These are phyloP conservation scores for Leptinotarsa peninsularis DNA, from an alignment of 2,888 invertebrate species.

Conservation along the genomic window DNA sequence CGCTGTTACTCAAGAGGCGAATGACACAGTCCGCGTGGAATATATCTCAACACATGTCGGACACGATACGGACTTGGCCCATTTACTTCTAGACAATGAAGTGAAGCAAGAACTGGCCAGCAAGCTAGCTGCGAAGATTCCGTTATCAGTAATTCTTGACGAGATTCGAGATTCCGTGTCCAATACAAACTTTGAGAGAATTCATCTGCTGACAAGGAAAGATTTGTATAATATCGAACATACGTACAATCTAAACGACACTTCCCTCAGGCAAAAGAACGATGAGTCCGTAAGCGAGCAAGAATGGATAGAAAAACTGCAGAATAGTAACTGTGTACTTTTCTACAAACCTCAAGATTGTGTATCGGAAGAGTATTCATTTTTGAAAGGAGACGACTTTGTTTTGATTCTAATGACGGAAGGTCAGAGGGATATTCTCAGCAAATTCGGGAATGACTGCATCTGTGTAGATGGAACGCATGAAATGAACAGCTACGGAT, in stretches of 20 bases:
- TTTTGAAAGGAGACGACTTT: slow-evolving; percentile 49
- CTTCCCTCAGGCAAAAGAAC: slow-evolving; percentile 22
- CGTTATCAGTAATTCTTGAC: slow-evolving; percentile 33
- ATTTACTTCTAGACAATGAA: slow-evolving; percentile 23
- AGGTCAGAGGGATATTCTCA: slow-evolving; percentile 49
- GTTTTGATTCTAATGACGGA: slow-evolving; percentile 40
- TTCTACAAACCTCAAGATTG: slow-evolving; percentile 48
- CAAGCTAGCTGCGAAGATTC: slow-evolving; percentile 38
- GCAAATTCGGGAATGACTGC: slow-evolving; percentile 48
- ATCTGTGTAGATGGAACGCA: slow-evolving; percentile 54
- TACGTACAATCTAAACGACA: background rate
- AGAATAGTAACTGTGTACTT: slow-evolving; percentile 31
- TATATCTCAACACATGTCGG: slow-evolving; percentile 28
- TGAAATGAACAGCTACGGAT: slow-evolving; percentile 1
- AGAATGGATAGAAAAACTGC: slow-evolving; percentile 21
- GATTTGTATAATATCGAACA: slow-evolving; percentile 34
- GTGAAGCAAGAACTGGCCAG: slow-evolving; percentile 36
- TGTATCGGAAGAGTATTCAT: slow-evolving; percentile 31
- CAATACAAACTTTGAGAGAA: slow-evolving; percentile 3
- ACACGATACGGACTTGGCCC: slow-evolving; percentile 31
- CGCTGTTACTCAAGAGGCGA: background rate
- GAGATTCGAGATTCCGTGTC: slow-evolving; percentile 25
- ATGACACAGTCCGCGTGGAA: background rate
- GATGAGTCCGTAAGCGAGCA: slow-evolving; percentile 28
- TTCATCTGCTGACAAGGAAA: slow-evolving; percentile 36